Percentiles rank a stretch among this genome's conserved stretches.
These are phyloP conservation scores for Monopterus albus DNA, from an alignment of 2,113 vertebrate genomes.

Conservation along the genomic window DNA sequence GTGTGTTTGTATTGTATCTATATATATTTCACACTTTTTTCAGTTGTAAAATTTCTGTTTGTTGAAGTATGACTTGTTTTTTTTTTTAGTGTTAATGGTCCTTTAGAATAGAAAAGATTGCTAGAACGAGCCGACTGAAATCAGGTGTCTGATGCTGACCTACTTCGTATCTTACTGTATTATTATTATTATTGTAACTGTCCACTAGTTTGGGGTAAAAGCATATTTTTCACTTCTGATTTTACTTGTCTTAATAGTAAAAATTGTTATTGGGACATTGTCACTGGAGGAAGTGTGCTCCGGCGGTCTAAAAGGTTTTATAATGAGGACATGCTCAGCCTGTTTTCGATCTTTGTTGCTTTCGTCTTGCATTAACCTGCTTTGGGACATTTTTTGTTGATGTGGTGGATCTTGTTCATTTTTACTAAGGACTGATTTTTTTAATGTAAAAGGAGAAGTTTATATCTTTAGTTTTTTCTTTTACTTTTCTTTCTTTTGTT, in stretches of 20 bases:
- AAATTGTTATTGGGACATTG: no score
- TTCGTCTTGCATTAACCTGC: slow-evolving; percentile 4
- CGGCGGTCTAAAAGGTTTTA: no score
- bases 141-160: slow-evolving; percentile 44
- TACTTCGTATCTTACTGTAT: slow-evolving; percentile 50
- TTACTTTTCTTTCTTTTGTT: no score
- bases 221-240: neutral
- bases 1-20: neutral
- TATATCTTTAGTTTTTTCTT: no score
- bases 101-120: neutral
- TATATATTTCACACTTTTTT: neutral
- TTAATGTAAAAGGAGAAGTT: no score
- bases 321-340: neutral
- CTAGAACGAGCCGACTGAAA: slow-evolving; percentile 13
- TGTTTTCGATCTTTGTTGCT: slow-evolving; percentile 12
- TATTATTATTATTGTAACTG: no score
- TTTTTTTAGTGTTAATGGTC: no score
- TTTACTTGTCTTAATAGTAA: neutral
- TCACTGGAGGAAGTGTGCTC: no score
- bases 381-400: neutral
- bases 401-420: no score
- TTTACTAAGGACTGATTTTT: no score
- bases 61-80: slow-evolving; percentile 8
- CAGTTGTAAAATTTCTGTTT: neutral
- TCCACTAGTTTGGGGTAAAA: slow-evolving; percentile 1